Evolutionary conservation across 1,140 invertebrate species (phyloP), one percentile per base, ranked within the genome.

Genomic region (Ceratosolen solmsi): DNA sequence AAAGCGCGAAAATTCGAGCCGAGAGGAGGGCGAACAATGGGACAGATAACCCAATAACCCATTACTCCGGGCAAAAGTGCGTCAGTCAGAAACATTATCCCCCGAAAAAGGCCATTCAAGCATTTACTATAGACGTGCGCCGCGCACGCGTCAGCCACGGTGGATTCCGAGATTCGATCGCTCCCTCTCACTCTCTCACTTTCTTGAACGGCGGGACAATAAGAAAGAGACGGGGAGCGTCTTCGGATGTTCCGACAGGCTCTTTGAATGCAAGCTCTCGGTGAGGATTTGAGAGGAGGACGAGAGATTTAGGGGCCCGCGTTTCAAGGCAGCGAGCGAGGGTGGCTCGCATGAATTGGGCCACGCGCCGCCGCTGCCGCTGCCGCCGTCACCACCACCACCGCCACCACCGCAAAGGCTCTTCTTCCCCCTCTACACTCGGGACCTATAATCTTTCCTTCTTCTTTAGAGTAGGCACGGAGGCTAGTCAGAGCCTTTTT

Each of bases 291-390:
- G 68, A 56, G 71, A 20, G 25, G 9, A 36, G 1, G 46, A 56
- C 15, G 2, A 27, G 49, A 22, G 70, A 72, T 49, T 72, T 49
- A 49, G 76, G 84, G 85, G 85, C 80, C 63, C 60, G 82, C 81
- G 87, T 89, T n/a, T n/a, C n/a, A n/a, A n/a, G n/a, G n/a, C n/a
- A n/a, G n/a, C n/a, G 70, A 27, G 54, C 87, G 89, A 89, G 88
- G 89, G 89, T 89, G 89, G 88, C 84, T 83, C 36, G 80, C 78
- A 81, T 88, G 84, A 89, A 89, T 87, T 68, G 87, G 85, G 87
- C 88, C 90, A 90, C 89, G 90, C 88, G 89, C 90, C 90, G 87
- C 88, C 86, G 80, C 81, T 72, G 81, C 25, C 56, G n/a, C 25
- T 2, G 27, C 20, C 22, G 13, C 7, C 33, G 1, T 46, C 73